Evolutionary conservation across 2,113 vertebrate genomes (phyloP).

Genomic region (Chiloscyllium plagiosum): DNA sequence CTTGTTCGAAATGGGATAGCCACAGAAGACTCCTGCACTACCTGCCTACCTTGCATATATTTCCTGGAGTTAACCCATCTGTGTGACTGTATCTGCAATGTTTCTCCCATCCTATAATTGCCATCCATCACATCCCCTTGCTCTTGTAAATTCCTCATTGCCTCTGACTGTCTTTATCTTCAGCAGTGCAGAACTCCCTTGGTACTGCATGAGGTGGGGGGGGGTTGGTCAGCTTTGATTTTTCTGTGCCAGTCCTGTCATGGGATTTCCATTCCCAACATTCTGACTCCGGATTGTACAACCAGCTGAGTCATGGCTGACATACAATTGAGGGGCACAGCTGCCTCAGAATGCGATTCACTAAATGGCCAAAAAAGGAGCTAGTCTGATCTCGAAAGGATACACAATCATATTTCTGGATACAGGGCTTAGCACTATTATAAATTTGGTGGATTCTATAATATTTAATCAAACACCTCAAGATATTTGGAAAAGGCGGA

Average conservation of each 20-base stretch:
- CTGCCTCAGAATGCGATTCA: not conserved
- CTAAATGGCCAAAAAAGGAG: not conserved
- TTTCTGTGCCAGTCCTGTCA: not conserved
- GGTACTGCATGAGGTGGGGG: too few relatives aligned
- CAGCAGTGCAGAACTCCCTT: too few relatives aligned
- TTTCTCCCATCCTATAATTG: too few relatives aligned
- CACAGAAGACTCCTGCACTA: too few relatives aligned
- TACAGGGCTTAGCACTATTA: not conserved
- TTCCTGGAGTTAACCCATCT: too few relatives aligned
- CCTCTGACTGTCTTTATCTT: too few relatives aligned
- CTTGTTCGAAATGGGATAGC: too few relatives aligned
- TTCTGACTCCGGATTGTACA: not conserved
- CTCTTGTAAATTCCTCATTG: too few relatives aligned
- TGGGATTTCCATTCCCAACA: not conserved
- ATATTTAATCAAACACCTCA: not conserved
- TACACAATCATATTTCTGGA: not conserved
- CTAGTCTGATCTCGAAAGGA: not conserved
- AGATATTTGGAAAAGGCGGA: conserved; percentile 26
- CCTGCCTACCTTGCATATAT: too few relatives aligned
- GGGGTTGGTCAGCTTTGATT: not conserved
- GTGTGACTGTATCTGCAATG: too few relatives aligned
- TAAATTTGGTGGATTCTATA: not conserved
- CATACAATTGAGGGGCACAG: not conserved
- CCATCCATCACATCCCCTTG: too few relatives aligned
- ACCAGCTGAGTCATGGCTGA: not conserved